These are phyloP conservation scores for Spea hammondii DNA, from an alignment of 2,797 vertebrate genomes.

Conservation along the genomic window DNA sequence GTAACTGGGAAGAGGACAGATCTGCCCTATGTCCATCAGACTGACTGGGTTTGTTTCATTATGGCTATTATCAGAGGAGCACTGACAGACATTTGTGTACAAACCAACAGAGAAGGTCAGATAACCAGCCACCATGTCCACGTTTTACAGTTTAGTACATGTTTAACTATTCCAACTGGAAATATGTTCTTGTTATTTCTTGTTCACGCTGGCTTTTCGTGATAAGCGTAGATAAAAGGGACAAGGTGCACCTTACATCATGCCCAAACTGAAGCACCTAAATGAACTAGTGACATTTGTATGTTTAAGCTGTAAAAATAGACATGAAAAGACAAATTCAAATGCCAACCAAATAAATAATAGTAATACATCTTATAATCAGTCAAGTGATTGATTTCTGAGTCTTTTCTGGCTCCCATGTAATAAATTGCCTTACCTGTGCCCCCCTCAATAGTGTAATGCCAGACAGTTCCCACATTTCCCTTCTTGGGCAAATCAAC, in stretches of 20 bases:
- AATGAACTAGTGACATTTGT: background rate
- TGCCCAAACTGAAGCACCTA: conserved; percentile 8
- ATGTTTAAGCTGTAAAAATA: background rate
- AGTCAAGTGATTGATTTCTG: no score
- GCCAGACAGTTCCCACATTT: no score
- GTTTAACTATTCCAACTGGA: background rate
- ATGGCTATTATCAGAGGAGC: background rate
- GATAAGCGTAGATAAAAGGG: conserved; percentile 30
- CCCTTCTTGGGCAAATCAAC: no score
- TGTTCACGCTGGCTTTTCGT: conserved; percentile 26
- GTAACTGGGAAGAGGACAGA: no score
- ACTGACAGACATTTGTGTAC: background rate
- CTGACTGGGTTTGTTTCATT: background rate
- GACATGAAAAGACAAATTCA: background rate
- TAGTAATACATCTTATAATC: no score
- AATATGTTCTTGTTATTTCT: conserved; percentile 7
- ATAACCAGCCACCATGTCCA: background rate
- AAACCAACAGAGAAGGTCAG: background rate
- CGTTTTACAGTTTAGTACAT: conserved; percentile 2
- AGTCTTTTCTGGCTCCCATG: no score
- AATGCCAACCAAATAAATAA: no score
- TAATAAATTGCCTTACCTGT: no score
- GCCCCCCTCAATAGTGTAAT: no score
- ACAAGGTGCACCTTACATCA: conserved; percentile 46
- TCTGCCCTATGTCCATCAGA: no score